Base-by-base conservation (phyloP, 2,113 vertebrate genomes). In the Ginglymostoma cirratum region DNA sequence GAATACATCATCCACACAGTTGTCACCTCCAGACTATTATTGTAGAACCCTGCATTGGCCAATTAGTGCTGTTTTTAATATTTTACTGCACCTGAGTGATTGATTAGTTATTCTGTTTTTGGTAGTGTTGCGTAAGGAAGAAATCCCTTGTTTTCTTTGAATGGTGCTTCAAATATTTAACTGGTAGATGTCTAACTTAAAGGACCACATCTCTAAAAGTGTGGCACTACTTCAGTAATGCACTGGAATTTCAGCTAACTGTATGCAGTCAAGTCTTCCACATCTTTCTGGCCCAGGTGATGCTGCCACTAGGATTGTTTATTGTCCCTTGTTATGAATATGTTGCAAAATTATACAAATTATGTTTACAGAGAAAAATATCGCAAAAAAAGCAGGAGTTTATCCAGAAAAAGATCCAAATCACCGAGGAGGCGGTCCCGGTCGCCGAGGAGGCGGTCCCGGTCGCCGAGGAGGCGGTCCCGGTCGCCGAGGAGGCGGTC, bases 331-430 rank as follows among this genome's bases (percentile, higher is more conserved):
- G 24, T 17, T 90, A 24, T 90, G 52, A 61, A 90, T 2, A 2
- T 90, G 27, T 3, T 90, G 52, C 61, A 52, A 38, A 93, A 93
- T 34, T 93, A 93, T 93, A 0, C 21, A 14, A 34, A 95, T 72
- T 95, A 27, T 72, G 94, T 95, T 86, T 87, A 0, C 96, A 99
- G 99, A 96, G 98, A 98, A 96, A 98, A 97, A 34, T 98, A 98
- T 96, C 98, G 97, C 96, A 98, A 98, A 97, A 98, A 97, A 96
- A 99, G 98, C 96, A 98, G 97, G 97, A 98, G 98, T 97, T 97
- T 96, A 45, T 98, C 98, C 45, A 98, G 97, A 96, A 95, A 72
- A 52, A 52, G 45, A 34, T 95, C 94, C 12, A 95, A 72, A 45
- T 70, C 93, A 5, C 93, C 93, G 61, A 98, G 98, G 93, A 98